phyloP scores from a whole-genome alignment of 2,888 invertebrate genomes.

The Aphidius colemani region DNA sequence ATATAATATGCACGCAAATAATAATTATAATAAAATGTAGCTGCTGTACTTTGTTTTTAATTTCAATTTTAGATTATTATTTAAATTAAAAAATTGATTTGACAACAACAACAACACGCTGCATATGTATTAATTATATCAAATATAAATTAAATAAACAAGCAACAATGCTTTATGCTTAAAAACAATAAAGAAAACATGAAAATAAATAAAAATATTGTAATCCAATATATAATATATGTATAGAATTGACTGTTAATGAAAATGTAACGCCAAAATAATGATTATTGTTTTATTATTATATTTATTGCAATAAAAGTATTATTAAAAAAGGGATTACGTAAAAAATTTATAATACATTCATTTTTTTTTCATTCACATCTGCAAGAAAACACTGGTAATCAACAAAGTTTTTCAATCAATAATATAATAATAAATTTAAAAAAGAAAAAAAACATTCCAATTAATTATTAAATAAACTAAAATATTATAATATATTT shows the following conservation, averaged over 20 bases:
- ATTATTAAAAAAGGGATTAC: constrained; percentile 42
- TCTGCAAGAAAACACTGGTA: background rate
- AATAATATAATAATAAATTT: background rate
- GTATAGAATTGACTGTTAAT: constrained; percentile 53
- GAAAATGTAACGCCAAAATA: constrained; percentile 51
- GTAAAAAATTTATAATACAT: constrained; percentile 18
- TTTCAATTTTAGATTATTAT: constrained; percentile 19
- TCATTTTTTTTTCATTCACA: constrained; percentile 15
- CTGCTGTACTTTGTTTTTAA: constrained; percentile 41
- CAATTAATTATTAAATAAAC: background rate
- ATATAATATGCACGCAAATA: background rate
- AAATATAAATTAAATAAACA: constrained; percentile 26
- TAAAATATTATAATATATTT: background rate
- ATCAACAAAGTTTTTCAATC: no score
- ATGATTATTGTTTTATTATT: constrained; percentile 49
- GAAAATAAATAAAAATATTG: constrained; percentile 38
- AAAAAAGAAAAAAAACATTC: background rate
- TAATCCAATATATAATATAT: constrained; percentile 47
- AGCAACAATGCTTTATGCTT: constrained; percentile 47
- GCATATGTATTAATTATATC: constrained; percentile 47
- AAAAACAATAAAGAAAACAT: constrained; percentile 27
- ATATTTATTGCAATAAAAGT: constrained; percentile 54
- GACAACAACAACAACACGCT: constrained; percentile 37
- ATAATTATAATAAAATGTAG: constrained; percentile 35
- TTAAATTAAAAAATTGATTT: constrained; percentile 4